Conservation (phyloP, 2,888 invertebrate genomes). For the Willowsia nigromaculata region DNA sequence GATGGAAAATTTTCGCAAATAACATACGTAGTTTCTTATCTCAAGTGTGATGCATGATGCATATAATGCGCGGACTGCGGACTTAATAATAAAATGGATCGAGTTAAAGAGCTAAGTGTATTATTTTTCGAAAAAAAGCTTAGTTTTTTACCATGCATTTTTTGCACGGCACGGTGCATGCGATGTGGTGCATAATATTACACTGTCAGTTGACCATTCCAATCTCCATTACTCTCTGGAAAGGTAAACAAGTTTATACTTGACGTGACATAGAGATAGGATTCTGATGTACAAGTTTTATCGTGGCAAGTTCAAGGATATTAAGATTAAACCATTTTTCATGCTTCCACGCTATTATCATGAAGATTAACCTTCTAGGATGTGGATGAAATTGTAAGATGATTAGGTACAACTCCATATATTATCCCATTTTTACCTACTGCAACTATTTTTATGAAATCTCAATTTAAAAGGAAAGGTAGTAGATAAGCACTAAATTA, state of each 20-base stretch:
- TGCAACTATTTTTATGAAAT: not conserved
- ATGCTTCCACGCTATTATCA: constrained; percentile 10
- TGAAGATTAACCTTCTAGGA: not conserved
- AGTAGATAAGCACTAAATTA: not conserved
- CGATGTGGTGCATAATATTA: not conserved
- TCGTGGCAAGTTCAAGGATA: constrained; percentile 23
- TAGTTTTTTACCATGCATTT: not conserved
- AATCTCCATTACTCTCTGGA: not conserved
- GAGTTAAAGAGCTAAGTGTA: not conserved
- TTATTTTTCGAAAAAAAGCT: not conserved
- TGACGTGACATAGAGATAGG: not conserved
- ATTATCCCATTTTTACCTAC: not conserved
- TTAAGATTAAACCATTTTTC: constrained; percentile 7
- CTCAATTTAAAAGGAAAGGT: not conserved
- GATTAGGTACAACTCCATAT: not conserved
- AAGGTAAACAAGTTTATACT: constrained; percentile 20
- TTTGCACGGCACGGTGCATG: not conserved
- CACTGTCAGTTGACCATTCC: not conserved
- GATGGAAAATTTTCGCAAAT: not conserved
- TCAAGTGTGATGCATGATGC: not conserved
- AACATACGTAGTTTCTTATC: not conserved
- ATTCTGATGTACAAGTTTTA: not conserved
- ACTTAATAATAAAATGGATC: not conserved
- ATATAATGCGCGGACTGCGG: not conserved
- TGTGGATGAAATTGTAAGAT: not conserved